These are phyloP conservation scores for Oreonectes daqikongensis DNA, from an alignment of 2,797 vertebrate genomes.

Conservation along the genomic window DNA sequence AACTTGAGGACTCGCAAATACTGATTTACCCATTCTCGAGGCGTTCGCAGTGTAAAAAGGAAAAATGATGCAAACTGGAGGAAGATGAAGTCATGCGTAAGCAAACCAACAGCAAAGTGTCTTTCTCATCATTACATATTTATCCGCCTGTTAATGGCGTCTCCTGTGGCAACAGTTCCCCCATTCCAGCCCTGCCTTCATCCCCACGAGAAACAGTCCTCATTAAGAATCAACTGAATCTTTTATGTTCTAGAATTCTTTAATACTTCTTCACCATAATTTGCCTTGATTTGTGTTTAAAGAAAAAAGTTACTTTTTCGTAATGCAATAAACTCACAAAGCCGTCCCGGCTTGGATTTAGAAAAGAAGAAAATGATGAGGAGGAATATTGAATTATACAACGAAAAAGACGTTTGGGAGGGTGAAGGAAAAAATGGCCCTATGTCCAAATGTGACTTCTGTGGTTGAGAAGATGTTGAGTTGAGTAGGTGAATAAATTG, in stretches of 20 bases:
- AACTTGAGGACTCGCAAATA: conserved; percentile 18
- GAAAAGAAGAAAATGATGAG: conserved; percentile 45
- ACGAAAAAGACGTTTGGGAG: conserved; percentile 28
- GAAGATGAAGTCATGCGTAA: conserved; percentile 76
- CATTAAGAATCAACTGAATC: conserved; percentile 78
- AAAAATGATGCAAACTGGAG: conserved; percentile 61
- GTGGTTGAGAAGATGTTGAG: conserved; percentile 44
- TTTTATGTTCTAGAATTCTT: conserved; percentile 82
- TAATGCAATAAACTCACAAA: conserved; percentile 66
- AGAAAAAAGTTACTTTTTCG: conserved; percentile 55
- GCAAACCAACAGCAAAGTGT: conserved; percentile 73
- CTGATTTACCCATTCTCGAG: conserved; percentile 63
- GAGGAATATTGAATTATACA: conserved; percentile 67
- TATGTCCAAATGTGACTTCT: conserved; percentile 39
- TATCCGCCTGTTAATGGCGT: conserved; percentile 78
- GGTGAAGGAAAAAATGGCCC: conserved; percentile 21
- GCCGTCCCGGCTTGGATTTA: conserved; percentile 53
- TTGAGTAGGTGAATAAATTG: conserved; percentile 46
- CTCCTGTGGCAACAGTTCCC: conserved; percentile 64
- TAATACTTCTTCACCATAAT: conserved; percentile 74
- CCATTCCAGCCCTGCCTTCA: conserved; percentile 30
- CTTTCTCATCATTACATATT: conserved; percentile 80
- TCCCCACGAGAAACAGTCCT: conserved; percentile 68
- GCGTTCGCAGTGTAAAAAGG: conserved; percentile 39
- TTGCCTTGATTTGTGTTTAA: conserved; percentile 71